Conservation (phyloP, 2,113 vertebrate genomes). For the Mustela nigripes region DNA sequence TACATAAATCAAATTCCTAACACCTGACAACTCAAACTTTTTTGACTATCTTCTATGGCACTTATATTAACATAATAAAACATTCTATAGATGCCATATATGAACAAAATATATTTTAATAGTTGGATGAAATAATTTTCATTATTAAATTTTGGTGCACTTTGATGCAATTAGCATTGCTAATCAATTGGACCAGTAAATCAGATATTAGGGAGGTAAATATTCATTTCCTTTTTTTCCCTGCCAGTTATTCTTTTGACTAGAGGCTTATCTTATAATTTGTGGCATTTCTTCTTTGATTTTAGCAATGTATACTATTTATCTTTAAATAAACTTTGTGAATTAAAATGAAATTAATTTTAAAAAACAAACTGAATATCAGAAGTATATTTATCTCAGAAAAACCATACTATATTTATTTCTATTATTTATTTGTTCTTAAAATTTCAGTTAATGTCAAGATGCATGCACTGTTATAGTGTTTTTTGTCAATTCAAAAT, state of each 20-base stretch:
- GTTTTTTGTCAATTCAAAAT: slow-evolving; percentile 18
- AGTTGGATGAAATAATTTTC: slow-evolving; percentile 79
- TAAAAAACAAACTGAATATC: neutral
- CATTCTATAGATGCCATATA: slow-evolving; percentile 65
- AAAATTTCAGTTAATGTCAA: slow-evolving; percentile 8
- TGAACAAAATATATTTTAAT: slow-evolving; percentile 72
- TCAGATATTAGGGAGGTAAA: slow-evolving; percentile 19
- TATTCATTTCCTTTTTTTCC: neutral
- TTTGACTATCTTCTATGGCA: slow-evolving; percentile 74
- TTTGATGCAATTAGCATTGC: neutral
- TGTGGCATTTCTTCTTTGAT: neutral
- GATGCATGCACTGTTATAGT: neutral
- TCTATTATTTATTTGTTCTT: neutral
- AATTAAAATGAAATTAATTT: neutral
- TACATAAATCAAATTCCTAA: slow-evolving; percentile 82
- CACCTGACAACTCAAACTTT: slow-evolving; percentile 82
- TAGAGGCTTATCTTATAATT: neutral
- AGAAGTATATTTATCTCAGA: neutral
- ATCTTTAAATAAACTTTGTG: neutral
- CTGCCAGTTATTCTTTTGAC: neutral
- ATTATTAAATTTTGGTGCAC: slow-evolving; percentile 71
- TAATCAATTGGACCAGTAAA: slow-evolving; percentile 62
- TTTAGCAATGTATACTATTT: neutral
- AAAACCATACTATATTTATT: neutral
- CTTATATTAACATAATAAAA: slow-evolving; percentile 83